These are phyloP conservation scores for Triplophysa yarkandensis DNA, from an alignment of 2,797 vertebrate species.

Conservation along the genomic window DNA sequence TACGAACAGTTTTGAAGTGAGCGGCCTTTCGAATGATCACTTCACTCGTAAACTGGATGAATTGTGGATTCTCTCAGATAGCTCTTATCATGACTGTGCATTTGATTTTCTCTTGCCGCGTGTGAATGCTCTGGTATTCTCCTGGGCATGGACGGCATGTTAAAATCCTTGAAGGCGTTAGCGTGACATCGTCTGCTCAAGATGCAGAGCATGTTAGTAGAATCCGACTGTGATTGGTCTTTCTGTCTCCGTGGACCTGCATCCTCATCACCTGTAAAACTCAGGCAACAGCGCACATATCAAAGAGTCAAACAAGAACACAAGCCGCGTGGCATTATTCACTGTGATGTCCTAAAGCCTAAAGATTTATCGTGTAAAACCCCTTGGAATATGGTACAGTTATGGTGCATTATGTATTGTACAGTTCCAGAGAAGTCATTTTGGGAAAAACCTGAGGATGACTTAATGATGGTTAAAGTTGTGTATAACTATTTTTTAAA, in stretches of 20 bases:
- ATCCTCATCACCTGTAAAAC: constrained; percentile 17
- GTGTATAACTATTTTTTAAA: neutral
- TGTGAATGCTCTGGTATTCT: constrained; percentile 3
- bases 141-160: constrained; percentile 15
- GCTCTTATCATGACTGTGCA: constrained; percentile 6
- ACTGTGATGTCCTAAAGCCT: neutral
- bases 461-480: too few species aligned
- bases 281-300: constrained; percentile 21
- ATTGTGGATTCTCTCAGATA: neutral
- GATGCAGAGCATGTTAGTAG: constrained; percentile 38
- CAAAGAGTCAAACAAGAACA: constrained; percentile 23
- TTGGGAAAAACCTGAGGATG: too few species aligned
- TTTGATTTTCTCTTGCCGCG: constrained; percentile 16
- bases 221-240: constrained; percentile 38
- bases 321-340: constrained; percentile 18
- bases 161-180: constrained; percentile 34
- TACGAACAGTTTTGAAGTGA: neutral
- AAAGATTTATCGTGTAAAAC: neutral
- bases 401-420: neutral
- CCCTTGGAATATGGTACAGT: neutral
- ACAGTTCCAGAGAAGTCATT: too few species aligned
- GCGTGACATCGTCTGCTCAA: constrained; percentile 44
- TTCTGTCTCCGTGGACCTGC: constrained; percentile 30
- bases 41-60: neutral
- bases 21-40: neutral